Percentiles rank a stretch among this genome's conserved stretches.
Conservation (phyloP, 2,888 invertebrate species). For the Metallyticus violacea region DNA sequence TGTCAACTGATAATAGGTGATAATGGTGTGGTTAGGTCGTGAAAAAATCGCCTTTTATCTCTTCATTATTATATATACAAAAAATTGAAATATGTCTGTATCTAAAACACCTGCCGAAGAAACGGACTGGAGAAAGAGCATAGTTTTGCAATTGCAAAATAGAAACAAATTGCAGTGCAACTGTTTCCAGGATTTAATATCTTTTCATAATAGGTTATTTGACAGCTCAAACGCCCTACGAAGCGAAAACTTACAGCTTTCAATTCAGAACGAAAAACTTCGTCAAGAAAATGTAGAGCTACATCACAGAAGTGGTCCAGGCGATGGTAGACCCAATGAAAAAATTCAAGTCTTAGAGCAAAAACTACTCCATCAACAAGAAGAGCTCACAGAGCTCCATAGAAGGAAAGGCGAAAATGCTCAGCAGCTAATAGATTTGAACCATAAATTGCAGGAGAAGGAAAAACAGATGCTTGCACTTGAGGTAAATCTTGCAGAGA, state of each 20-base stretch:
- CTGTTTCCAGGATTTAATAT: conserved; percentile 75
- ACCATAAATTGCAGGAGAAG: conserved; percentile 78
- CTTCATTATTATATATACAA: not conserved
- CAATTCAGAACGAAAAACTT: conserved; percentile 81
- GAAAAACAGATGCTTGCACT: conserved; percentile 71
- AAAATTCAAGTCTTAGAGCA: conserved; percentile 76
- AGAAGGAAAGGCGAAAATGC: conserved; percentile 88
- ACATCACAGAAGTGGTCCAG: conserved; percentile 42
- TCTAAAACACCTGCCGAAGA: conserved; percentile 18
- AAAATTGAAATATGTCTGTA: conserved; percentile 29
- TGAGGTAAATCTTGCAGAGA: conserved; percentile 66
- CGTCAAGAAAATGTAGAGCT: conserved; percentile 55
- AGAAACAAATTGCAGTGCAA: conserved; percentile 73
- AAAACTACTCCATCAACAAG: conserved; percentile 81
- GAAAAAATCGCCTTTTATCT: not conserved
- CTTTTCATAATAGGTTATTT: conserved; percentile 82
- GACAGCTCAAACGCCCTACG: conserved; percentile 78
- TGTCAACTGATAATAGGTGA: not conserved
- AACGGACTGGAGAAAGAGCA: conserved; percentile 63
- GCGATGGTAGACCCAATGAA: conserved; percentile 48
- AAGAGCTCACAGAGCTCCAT: conserved; percentile 88
- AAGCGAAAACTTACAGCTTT: conserved; percentile 80
- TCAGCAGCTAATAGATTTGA: conserved; percentile 89
- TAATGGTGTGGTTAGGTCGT: not conserved
- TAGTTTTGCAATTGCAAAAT: conserved; percentile 66